Evolutionary conservation across 2,888 invertebrate species (phyloP).

Genomic region (Pandemis cinnamomeana): DNA sequence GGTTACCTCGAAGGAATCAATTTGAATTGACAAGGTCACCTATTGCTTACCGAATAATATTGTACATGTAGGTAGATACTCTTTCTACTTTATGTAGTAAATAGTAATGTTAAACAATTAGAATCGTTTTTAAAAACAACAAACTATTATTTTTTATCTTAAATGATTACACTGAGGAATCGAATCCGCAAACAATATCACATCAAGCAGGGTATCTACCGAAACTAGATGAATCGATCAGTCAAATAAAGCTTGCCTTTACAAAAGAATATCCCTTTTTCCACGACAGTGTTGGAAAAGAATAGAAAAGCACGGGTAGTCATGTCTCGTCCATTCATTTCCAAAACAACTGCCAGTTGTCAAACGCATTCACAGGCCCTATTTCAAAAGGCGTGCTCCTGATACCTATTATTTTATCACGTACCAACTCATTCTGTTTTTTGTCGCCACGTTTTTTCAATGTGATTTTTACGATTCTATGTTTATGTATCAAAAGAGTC

Average conservation of each 20-base stretch:
- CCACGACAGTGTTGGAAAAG: constrained; percentile 22
- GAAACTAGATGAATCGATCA: neutral
- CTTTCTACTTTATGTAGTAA: too few species aligned
- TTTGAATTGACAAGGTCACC: too few species aligned
- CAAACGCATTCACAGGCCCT: constrained; percentile 65
- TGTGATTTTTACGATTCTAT: constrained; percentile 53
- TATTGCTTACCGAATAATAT: too few species aligned
- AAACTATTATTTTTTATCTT: neutral
- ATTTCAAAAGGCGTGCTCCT: constrained; percentile 61
- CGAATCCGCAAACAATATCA: neutral
- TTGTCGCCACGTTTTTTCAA: constrained; percentile 53
- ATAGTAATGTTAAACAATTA: too few species aligned
- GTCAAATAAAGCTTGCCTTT: neutral
- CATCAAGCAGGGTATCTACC: neutral
- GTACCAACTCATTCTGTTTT: constrained; percentile 59
- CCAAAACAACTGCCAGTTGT: constrained; percentile 67
- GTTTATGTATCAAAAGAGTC: neutral
- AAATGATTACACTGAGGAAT: neutral
- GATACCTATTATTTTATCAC: constrained; percentile 71
- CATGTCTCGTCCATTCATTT: constrained; percentile 68
- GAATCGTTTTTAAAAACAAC: neutral
- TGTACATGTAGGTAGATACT: too few species aligned
- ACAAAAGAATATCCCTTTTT: constrained; percentile 14
- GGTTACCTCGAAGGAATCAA: too few species aligned
- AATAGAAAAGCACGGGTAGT: constrained; percentile 47